Evolutionary conservation across 2,888 invertebrate species (phyloP).

Genomic region (Apodemia mormo): DNA sequence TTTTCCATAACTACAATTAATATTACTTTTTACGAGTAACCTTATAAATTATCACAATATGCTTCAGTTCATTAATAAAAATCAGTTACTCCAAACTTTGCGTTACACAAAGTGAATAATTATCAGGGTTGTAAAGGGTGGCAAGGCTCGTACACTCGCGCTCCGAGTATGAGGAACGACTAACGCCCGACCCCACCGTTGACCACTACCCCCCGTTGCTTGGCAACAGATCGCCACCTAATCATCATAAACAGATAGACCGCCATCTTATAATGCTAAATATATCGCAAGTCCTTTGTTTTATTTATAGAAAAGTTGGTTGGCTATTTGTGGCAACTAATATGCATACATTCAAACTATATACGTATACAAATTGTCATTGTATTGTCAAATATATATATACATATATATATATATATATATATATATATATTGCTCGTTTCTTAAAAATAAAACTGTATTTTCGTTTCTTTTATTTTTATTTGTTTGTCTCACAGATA

Average conservation of each 20-base stretch:
- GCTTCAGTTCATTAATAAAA: constrained; percentile 27
- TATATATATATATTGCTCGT: constrained; percentile 40
- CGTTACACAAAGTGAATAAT: constrained; percentile 75
- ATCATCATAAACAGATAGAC: constrained; percentile 78
- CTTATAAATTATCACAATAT: not conserved
- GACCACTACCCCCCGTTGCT: constrained; percentile 75
- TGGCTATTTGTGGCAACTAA: not conserved
- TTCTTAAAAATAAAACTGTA: constrained; percentile 16
- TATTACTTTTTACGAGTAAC: too few species aligned
- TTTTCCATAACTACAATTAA: too few species aligned
- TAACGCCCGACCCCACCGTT: constrained; percentile 49
- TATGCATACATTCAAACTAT: too few species aligned
- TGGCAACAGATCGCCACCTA: constrained; percentile 72
- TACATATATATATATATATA: too few species aligned
- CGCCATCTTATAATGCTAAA: constrained; percentile 38
- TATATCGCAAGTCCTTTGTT: not conserved
- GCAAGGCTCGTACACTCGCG: constrained; percentile 43
- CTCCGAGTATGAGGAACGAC: constrained; percentile 73
- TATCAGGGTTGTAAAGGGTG: constrained; percentile 61
- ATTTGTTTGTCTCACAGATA: too few species aligned
- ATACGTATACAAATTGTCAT: too few species aligned
- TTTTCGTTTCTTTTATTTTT: constrained; percentile 25
- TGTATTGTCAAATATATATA: too few species aligned
- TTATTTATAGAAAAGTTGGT: not conserved
- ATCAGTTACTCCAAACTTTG: constrained; percentile 64